Conservation (phyloP, 2,797 vertebrate species). For the Neoniphon sammara region DNA sequence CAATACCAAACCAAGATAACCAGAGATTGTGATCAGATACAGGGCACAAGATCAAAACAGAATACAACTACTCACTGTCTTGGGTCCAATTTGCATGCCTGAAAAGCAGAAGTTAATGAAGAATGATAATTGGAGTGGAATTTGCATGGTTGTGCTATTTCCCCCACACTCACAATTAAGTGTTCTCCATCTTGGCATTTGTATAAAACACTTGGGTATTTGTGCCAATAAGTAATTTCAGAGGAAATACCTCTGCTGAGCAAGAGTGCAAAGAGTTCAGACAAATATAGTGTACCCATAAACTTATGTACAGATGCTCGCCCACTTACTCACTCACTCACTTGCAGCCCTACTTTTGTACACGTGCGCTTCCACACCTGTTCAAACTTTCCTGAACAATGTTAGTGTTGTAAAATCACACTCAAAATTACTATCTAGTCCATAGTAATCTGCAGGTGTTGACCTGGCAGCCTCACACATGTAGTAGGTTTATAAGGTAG, state of each 20-base stretch:
- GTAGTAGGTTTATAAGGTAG: conserved; percentile 53
- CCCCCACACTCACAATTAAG: neutral
- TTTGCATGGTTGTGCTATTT: conserved; percentile 2
- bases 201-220: neutral
- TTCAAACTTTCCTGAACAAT: conserved; percentile 24
- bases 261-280: conserved; percentile 7
- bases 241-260: neutral
- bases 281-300: neutral
- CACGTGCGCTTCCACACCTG: conserved; percentile 45
- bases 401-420: conserved; percentile 38
- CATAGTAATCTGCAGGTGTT: conserved; percentile 56
- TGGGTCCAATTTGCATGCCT: conserved; percentile 43
- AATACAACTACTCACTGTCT: conserved; percentile 13
- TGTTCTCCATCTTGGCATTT: neutral
- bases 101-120: neutral
- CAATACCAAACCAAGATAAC: neutral
- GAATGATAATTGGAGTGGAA: conserved; percentile 12
- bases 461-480: conserved; percentile 50
- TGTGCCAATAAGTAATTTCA: neutral
- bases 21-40: conserved; percentile 26
- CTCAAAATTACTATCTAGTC: conserved; percentile 36
- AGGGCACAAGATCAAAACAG: conserved; percentile 1
- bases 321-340: neutral
- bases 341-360: neutral
- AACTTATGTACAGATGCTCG: neutral